These are phyloP conservation scores for Lasioglossum vierecki DNA, from an alignment of 2,888 invertebrate species.

Conservation along the genomic window DNA sequence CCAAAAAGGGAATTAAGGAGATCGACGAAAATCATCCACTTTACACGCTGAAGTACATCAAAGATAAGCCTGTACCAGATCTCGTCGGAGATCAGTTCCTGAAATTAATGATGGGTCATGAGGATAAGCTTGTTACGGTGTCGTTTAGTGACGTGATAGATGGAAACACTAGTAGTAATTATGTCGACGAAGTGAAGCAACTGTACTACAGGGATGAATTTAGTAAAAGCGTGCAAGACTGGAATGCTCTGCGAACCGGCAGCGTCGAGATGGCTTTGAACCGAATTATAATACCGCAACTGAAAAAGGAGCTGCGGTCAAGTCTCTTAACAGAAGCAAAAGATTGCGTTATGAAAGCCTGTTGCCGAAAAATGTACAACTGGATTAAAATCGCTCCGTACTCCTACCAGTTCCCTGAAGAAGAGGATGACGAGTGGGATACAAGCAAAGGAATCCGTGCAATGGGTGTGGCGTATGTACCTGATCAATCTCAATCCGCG, in stretches of 20 bases:
- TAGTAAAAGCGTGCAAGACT: constrained; percentile 96
- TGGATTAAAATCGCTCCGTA: constrained; percentile 97
- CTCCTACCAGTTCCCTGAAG: constrained; percentile 89
- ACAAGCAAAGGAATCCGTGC: constrained; percentile 93
- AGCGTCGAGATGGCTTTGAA: constrained; percentile 95
- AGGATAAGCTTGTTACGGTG: constrained; percentile 92
- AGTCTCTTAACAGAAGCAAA: constrained; percentile 94
- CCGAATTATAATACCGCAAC: constrained; percentile 94
- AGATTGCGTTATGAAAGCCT: constrained; percentile 92
- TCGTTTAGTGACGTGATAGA: constrained; percentile 90
- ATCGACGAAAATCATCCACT: constrained; percentile 98
- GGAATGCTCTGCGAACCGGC: constrained; percentile 95
- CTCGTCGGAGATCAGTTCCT: constrained; percentile 96
- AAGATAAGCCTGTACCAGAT: constrained; percentile 96
- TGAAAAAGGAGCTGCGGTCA: constrained; percentile 93
- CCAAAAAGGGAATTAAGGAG: constrained; percentile 95
- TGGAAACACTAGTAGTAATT: constrained; percentile 91
- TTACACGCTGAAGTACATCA: constrained; percentile 94
- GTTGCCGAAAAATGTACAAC: constrained; percentile 94
- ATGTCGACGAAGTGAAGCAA: constrained; percentile 95
- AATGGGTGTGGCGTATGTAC: constrained; percentile 94
- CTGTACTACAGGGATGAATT: constrained; percentile 96
- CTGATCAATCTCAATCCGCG: constrained; percentile 93
- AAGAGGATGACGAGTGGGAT: constrained; percentile 97
- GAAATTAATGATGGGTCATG: constrained; percentile 91